Evolutionary conservation across 2,113 vertebrate genomes (phyloP), one percentile per base, ranked within the genome.

Genomic region (Chionodraco myersi): DNA sequence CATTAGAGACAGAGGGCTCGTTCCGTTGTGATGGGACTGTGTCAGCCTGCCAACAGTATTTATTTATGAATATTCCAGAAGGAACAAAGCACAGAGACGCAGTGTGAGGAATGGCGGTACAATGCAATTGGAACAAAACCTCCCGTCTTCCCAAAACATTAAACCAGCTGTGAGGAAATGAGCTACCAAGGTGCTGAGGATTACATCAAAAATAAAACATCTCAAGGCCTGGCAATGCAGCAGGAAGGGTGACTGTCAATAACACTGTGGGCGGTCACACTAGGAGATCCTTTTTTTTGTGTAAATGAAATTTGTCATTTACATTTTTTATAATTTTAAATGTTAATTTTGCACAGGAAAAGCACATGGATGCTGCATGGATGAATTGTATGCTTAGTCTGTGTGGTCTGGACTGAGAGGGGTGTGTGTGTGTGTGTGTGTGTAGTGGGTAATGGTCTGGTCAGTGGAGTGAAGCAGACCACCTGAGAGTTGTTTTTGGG

Each of bases 401-500:
- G 92, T 94, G 93, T 89, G 91, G 92, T 92, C 92, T 83, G 56
- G 16, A 82, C 41, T 80, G 70, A 84, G 83, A 77, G 71, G 68
- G 56, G 78, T 77, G 74, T 53, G 45, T 63, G 80, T 56, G 78
- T 54, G 76, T 70, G 59, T 63, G 61, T 79, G 68, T 53, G 75
- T 69, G 80, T 66, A 41, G 77, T 88, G 87, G 89, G 92, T 92
- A 94, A 94, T 92, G 92, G 94, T 88, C 92, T 92, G 93, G 84
- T 88, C 91, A 94, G 85, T 95, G 91, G 89, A 94, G 92, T 94
- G 90, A 92, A 92, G 90, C 91, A 90, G 94, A 95, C 94, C 94
- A 95, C 94, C 94, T 95, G 94, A 95, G 94, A 95, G 94, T 93
- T 94, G 93, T 94, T 94, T 95, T 95, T 93, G 93, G 93, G 92